A percentile compares a stretch with the other conserved stretches of the same genome.
phyloP scores from a whole-genome alignment of 2,797 vertebrate genomes.

The Avahi laniger region DNA sequence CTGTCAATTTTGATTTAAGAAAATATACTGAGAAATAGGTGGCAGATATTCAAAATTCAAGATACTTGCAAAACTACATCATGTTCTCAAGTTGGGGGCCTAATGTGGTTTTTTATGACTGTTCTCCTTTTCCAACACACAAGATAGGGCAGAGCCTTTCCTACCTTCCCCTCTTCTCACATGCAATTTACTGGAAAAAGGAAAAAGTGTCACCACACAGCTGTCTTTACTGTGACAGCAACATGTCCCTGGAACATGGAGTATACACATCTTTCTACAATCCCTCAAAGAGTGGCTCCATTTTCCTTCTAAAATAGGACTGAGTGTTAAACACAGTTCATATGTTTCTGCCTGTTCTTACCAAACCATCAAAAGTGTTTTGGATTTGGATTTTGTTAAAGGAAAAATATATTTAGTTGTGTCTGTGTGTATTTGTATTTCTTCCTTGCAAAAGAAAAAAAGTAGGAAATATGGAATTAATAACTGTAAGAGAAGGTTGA shows the following conservation, averaged over 20 bases:
- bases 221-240: background rate
- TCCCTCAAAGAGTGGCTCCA: background rate
- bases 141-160: background rate
- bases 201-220: accelerated
- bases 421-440: background rate
- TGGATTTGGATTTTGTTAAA: slow-evolving; percentile 48
- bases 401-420: background rate
- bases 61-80: background rate
- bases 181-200: background rate
- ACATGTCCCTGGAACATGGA: background rate
- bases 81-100: background rate
- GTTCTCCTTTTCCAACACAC: background rate
- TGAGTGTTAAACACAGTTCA: background rate
- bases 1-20: slow-evolving; percentile 45
- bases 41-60: slow-evolving; percentile 33
- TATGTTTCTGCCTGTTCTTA: background rate
- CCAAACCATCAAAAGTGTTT: background rate
- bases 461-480: background rate
- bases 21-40: background rate
- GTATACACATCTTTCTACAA: background rate
- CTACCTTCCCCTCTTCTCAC: background rate
- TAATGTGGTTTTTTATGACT: background rate
- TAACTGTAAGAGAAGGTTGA: background rate
- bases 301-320: background rate
- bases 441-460: slow-evolving; percentile 29